Base-by-base conservation (phyloP, 2,113 vertebrate genomes). In the Heteronetta atricapilla region DNA sequence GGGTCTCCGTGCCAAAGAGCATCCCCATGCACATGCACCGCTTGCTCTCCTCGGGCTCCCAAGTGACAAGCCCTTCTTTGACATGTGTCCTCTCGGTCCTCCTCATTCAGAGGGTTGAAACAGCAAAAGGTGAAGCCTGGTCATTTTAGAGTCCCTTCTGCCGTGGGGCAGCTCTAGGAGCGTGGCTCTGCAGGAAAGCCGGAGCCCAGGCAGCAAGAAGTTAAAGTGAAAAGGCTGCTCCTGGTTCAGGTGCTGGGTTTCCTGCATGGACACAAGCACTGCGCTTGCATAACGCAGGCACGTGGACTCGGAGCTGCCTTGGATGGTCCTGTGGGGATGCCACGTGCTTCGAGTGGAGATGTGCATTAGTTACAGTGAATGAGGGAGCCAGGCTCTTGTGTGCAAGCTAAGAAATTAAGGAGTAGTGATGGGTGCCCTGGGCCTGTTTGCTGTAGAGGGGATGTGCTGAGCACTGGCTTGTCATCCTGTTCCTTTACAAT, bases 41-140 rank as follows among this genome's bases (percentile, higher is more conserved):
- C 74, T 62, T 0, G 3, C 69, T 88, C 73, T 68, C 86, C 85
- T 66, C 2, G 3, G 63, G 40, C 44, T 84, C 91, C 76, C 48
- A 31, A 23, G 70, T 68, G 92, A 90, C 80, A 84, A 84, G 42
- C 28, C 72, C 76, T 86, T 0, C 0, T 84, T 18, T 10, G 64
- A 68, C 91, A 59, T 11, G 16, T 26, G 75, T 93, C 70, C 60
- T 59, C 77, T 58, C 11, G 8, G 50, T 75, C 82, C n/a, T 67
- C 52, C 72, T 81, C 29, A 73, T 68, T 23, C 1, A 0, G 0
- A 78, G 33, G 6, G 38, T 38, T 2, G 3, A 8, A 36, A 70
- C 59, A 72, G 67, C 36, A 34, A 36, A 59, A 69, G 56, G 15
- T n/a, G 46, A 81, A 88, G 62, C 53, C n/a, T 29, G 29, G 46